Evolutionary conservation across 2,888 invertebrate genomes (phyloP).

Genomic region (Ectobius pallidus): DNA sequence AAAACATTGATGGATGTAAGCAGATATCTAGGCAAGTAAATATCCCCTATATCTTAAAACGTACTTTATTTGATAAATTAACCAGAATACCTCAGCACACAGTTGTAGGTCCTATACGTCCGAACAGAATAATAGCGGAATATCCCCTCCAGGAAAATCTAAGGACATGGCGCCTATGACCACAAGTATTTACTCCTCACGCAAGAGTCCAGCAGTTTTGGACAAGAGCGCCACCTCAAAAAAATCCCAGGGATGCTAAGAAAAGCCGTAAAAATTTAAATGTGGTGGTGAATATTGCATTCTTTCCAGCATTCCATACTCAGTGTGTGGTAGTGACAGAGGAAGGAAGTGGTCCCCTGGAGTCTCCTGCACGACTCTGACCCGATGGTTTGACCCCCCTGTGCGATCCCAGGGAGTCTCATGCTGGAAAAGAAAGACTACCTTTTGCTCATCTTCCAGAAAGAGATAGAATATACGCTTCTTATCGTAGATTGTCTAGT

Average conservation of each 20-base stretch:
- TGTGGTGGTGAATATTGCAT: conserved; percentile 1
- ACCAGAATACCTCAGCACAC: too few species aligned
- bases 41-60: too few species aligned
- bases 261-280: conserved; percentile 1
- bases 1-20: too few species aligned
- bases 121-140: too few species aligned
- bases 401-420: conserved; percentile 22
- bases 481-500: conserved; percentile 32
- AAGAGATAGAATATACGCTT: background rate
- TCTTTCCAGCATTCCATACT: conserved; percentile 28
- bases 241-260: too few species aligned
- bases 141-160: too few species aligned
- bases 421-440: conserved; percentile 26
- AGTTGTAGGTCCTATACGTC: too few species aligned
- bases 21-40: too few species aligned
- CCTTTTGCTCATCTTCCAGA: conserved; percentile 13
- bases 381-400: conserved; percentile 25
- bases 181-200: too few species aligned
- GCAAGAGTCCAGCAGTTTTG: too few species aligned
- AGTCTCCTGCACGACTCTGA: conserved; percentile 35
- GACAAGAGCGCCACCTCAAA: too few species aligned
- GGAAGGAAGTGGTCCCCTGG: conserved; percentile 36
- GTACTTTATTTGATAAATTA: too few species aligned
- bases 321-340: conserved; percentile 35
- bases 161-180: background rate